Evolutionary conservation across 2,113 vertebrate species (phyloP), one percentile per base, ranked within the genome.

Genomic region (Carassius gibelio): DNA sequence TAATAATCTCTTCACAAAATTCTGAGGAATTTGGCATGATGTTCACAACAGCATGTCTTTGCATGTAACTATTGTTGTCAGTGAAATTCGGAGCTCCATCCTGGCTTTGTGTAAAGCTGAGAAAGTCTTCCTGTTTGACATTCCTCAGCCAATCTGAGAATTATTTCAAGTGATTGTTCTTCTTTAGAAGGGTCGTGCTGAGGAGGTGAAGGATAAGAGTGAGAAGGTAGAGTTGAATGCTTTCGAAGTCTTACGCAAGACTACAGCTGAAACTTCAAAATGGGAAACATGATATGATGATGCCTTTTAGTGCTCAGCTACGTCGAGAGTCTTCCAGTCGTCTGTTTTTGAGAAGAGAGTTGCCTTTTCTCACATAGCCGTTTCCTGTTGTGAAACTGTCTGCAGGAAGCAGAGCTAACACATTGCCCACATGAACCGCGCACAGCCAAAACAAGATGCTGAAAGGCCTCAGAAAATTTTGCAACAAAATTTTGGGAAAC

Each of bases 91-190:
- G 89, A 90, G 87, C 84, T 90, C 86, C 88, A 93, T 93, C 93
- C 91, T 94, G 91, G 89, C 92, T 93, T 93, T 93, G 93, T 94
- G 89, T 84, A 87, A 19, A 82, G 84, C 84, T 88, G 82, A 87
- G 88, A 87, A 84, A 87, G 81, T 84, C 90, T 93, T 92, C 92
- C 93, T 94, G 93, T 92, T 90, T 87, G 81, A 64, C 55, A 30
- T 85, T 83, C 64, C 50, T 57, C 52, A 61, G 48, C 8, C 42
- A 9, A 72, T 68, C 36, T 26, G 42, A 75, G 17, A 45, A 80
- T 34, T 59, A 3, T 9, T 75, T 30, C n/a, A 55, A 52, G 30
- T 15, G 80, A 71, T 69, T 23, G 48, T 36, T 82, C 64, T 36
- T 59, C 52, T 78, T 59, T 19, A 78, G 75, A 59, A 13, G 75